phyloP scores from a whole-genome alignment of 2,888 invertebrate genomes.

The Trypoxylon attenuatum region DNA sequence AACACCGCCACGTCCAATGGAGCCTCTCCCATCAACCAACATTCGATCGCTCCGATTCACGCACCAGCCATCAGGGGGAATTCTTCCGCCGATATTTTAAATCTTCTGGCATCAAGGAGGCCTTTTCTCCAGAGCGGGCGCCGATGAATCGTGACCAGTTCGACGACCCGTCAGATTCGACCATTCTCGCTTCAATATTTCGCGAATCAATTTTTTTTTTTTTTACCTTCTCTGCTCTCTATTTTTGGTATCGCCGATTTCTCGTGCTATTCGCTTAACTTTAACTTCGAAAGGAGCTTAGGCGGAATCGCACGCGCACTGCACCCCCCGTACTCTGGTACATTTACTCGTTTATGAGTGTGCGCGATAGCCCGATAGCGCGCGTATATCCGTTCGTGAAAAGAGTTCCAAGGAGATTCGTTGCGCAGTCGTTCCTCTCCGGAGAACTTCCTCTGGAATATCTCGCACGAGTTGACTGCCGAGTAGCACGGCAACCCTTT shows the following conservation, averaged over 20 bases:
- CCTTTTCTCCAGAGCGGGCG: neutral
- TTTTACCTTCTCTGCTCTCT: too few relatives aligned
- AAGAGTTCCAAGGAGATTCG: too few relatives aligned
- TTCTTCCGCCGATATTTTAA: slow-evolving; percentile 9
- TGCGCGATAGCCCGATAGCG: too few relatives aligned
- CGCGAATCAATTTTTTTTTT: too few relatives aligned
- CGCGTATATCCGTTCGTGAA: too few relatives aligned
- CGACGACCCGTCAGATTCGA: neutral
- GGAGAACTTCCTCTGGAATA: slow-evolving; percentile 23
- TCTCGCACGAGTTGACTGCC: neutral
- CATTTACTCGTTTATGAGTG: too few relatives aligned
- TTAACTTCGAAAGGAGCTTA: too few relatives aligned
- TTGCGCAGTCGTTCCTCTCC: slow-evolving; percentile 19
- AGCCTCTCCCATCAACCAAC: slow-evolving; percentile 30
- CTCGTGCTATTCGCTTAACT: too few relatives aligned
- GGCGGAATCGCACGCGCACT: too few relatives aligned
- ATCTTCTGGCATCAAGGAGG: slow-evolving; percentile 8
- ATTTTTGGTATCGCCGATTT: too few relatives aligned
- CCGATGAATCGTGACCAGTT: slow-evolving; percentile 9
- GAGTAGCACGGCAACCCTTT: slow-evolving; percentile 1
- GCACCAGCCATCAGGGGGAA: slow-evolving; percentile 11
- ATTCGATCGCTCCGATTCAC: slow-evolving; percentile 39
- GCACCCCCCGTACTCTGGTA: too few relatives aligned
- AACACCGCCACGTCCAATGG: slow-evolving; percentile 29
- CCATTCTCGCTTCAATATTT: slow-evolving; percentile 27